phyloP scores from a whole-genome alignment of 2,888 invertebrate species.

The Parnassius mnemosyne region DNA sequence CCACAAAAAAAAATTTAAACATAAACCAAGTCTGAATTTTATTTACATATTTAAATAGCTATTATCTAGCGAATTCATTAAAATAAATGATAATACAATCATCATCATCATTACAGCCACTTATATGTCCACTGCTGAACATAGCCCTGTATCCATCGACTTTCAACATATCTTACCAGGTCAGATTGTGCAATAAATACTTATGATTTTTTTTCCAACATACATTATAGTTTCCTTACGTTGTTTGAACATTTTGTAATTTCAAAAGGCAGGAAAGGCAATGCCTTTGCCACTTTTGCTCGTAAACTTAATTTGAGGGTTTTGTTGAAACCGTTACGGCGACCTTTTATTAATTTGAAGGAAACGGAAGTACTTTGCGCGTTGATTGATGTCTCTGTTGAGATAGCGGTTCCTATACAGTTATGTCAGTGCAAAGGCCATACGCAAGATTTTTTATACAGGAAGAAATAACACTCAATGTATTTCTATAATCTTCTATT shows the following conservation, averaged over 20 bases:
- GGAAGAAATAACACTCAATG: too few species aligned
- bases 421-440: slow-evolving; percentile 2
- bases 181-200: too few species aligned
- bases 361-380: slow-evolving; percentile 52
- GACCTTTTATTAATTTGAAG: slow-evolving; percentile 46
- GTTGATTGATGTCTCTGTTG: slow-evolving; percentile 15
- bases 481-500: too few species aligned
- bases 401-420: slow-evolving; percentile 12
- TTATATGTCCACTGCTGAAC: too few species aligned
- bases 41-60: too few species aligned
- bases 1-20: too few species aligned
- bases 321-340: slow-evolving; percentile 17
- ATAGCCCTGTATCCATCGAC: too few species aligned
- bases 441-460: slow-evolving; percentile 1
- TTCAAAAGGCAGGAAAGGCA: slow-evolving; percentile 7
- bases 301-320: slow-evolving; percentile 13
- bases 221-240: neutral
- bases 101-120: too few species aligned
- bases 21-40: too few species aligned
- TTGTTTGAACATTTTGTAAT: slow-evolving; percentile 3
- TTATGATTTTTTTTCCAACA: neutral
- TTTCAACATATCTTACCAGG: too few species aligned
- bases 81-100: too few species aligned
- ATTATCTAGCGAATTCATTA: too few species aligned
- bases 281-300: slow-evolving; percentile 1